These are phyloP conservation scores for Fratercula arctica DNA, from an alignment of 2,797 vertebrate species.

Conservation along the genomic window DNA sequence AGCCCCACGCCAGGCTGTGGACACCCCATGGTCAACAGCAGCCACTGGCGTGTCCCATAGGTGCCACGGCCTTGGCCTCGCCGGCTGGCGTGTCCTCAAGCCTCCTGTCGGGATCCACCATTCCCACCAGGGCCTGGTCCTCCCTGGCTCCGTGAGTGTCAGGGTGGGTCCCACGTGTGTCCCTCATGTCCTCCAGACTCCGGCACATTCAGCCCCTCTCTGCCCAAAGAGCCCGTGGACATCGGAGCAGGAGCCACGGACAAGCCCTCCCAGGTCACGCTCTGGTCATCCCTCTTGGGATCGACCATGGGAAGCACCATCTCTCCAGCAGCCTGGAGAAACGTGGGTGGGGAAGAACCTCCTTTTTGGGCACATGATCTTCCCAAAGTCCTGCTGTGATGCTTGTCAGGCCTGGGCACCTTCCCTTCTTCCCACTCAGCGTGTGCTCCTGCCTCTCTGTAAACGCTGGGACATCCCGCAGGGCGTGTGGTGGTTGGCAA, in stretches of 20 bases:
- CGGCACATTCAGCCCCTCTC: not conserved
- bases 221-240: too few relatives aligned
- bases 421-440: not conserved
- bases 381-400: not conserved
- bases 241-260: not conserved
- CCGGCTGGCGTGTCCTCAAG: fast-evolving
- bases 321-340: not conserved
- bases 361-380: not conserved
- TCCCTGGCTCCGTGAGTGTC: not conserved
- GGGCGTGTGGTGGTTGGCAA: not conserved
- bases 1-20: not conserved
- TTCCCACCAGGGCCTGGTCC: not conserved
- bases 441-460: not conserved
- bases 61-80: not conserved
- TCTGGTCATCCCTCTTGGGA: too few relatives aligned
- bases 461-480: fast-evolving
- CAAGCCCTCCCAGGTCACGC: fast-evolving
- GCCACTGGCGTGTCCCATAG: fast-evolving
- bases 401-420: not conserved
- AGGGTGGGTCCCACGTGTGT: not conserved
- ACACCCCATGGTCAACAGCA: not conserved
- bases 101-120: not conserved
- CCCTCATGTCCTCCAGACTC: not conserved
- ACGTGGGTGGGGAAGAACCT: not conserved
- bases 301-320: not conserved